Conservation (phyloP, 1,140 invertebrate genomes). For the honey bee (Apis mellifera) region Amel_HAv3.1 CM009939.2:10366001-10366500, state of each 20-base stretch:
- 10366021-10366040: too few species aligned
- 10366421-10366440: conserved; percentile 45
- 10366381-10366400: conserved; percentile 51
- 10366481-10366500: conserved; percentile 38
- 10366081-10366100: too few species aligned
- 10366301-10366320: neutral
- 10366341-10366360: conserved; percentile 44
- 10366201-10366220: neutral
- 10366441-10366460: neutral
- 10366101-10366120: too few species aligned
- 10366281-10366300: neutral
- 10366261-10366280: neutral
- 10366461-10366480: neutral
- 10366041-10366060: too few species aligned
- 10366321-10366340: too few species aligned
- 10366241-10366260: conserved; percentile 29
- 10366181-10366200: neutral
- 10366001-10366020: too few species aligned
- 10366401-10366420: conserved; percentile 48
- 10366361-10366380: conserved; percentile 43
- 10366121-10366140: too few species aligned
- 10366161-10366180: too few species aligned
- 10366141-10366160: too few species aligned
- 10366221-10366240: conserved; percentile 6
- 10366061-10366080: too few species aligned